Evolutionary conservation across 64 coral and sea anemone genomes (phyloP).

Genomic region (Dendronephthya gigantea): DNA sequence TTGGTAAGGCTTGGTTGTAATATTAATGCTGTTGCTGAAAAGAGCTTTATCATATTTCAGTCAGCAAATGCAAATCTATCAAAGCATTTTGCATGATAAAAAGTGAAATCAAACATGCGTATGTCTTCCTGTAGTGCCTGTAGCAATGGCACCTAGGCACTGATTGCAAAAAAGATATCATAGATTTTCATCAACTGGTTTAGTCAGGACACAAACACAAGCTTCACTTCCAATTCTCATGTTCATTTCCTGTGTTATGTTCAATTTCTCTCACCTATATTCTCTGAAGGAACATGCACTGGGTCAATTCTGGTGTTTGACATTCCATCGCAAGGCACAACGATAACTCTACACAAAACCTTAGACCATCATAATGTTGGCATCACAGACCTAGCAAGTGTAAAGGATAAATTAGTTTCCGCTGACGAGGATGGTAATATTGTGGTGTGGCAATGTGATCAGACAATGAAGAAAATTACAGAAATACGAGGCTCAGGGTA

Average conservation of each 20-base stretch:
- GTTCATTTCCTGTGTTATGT: too few relatives aligned
- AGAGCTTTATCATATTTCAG: too few relatives aligned
- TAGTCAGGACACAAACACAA: too few relatives aligned
- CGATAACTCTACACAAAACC: not conserved
- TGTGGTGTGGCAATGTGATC: not conserved
- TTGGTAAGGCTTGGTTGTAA: slow-evolving; percentile 12
- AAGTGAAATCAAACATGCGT: too few relatives aligned
- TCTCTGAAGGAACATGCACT: not conserved
- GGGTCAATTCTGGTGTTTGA: not conserved
- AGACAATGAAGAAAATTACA: not conserved
- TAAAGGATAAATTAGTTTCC: not conserved
- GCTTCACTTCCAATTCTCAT: too few relatives aligned
- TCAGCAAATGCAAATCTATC: too few relatives aligned
- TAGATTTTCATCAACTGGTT: too few relatives aligned
- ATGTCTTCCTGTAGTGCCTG: too few relatives aligned
- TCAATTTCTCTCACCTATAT: not conserved
- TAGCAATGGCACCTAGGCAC: too few relatives aligned
- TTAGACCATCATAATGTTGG: not conserved
- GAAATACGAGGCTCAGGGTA: not conserved
- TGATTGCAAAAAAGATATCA: too few relatives aligned
- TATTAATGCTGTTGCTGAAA: too few relatives aligned
- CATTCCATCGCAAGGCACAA: not conserved
- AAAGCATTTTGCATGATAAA: too few relatives aligned
- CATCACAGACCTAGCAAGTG: not conserved
- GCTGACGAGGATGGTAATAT: slow-evolving; percentile 12